A percentile compares a stretch with the other conserved stretches of the same genome.
phyloP scores from a whole-genome alignment of 2,113 vertebrate species.

The Nerophis ophidion region DNA sequence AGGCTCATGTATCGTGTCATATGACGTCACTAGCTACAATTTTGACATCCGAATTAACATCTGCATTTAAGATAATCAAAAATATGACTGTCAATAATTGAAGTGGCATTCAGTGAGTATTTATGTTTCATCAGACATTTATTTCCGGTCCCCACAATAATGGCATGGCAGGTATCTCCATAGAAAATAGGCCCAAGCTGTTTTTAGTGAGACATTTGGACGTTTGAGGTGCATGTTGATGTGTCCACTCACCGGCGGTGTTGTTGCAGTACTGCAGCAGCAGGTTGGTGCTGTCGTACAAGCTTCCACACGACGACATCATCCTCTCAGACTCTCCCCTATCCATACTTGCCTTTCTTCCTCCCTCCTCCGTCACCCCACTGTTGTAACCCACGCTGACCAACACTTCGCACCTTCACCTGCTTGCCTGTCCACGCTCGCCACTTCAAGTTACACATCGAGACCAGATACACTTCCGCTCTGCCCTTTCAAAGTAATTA shows the following conservation, averaged over 20 bases:
- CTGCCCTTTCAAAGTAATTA: not conserved
- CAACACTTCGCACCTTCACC: not conserved
- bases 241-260: conserved; percentile 3
- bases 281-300: conserved; percentile 11
- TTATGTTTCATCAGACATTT: no score
- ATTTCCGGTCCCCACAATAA: no score
- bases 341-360: not conserved
- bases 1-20: no score
- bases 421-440: not conserved
- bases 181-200: no score
- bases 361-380: not conserved
- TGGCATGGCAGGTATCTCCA: no score
- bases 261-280: conserved; percentile 11
- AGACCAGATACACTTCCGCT: not conserved
- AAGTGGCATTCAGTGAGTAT: no score
- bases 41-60: no score
- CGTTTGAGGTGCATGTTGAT: not conserved
- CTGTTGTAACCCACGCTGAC: not conserved
- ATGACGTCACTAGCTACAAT: no score
- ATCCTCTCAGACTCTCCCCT: not conserved
- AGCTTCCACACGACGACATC: conserved; percentile 11
- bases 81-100: no score
- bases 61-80: no score
- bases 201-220: no score
- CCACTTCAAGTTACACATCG: not conserved